Evolutionary conservation across 2,113 vertebrate genomes (phyloP).

Genomic region (Dipodomys merriami): DNA sequence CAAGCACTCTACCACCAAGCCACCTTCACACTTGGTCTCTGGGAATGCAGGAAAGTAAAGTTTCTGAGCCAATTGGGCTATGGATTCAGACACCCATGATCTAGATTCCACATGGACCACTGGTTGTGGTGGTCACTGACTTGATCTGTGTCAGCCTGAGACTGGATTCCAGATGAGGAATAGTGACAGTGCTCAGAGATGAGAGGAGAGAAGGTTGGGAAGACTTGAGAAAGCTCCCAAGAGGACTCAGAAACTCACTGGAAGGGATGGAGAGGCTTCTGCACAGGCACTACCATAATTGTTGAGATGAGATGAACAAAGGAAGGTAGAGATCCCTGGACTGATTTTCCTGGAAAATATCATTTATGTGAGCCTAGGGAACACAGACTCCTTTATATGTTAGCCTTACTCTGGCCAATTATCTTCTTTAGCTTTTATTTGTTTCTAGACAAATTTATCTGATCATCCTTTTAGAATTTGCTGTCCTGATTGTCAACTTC

Average conservation of each 20-base stretch:
- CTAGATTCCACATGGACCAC: neutral
- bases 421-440: constrained; percentile 43
- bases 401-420: neutral
- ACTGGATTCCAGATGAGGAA: neutral
- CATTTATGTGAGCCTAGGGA: neutral
- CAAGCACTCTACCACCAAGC: no score
- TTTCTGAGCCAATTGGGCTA: neutral
- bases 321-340: neutral
- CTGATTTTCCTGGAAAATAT: constrained; percentile 37
- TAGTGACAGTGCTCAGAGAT: neutral
- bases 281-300: neutral
- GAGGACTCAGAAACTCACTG: constrained; percentile 1
- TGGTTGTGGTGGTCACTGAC: neutral
- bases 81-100: constrained; percentile 10
- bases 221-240: neutral
- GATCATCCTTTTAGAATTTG: neutral
- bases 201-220: neutral
- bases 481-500: neutral
- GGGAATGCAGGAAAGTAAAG: neutral
- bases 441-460: constrained; percentile 44
- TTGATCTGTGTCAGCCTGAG: neutral
- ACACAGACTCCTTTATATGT: constrained; percentile 12
- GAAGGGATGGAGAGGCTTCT: neutral
- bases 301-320: neutral
- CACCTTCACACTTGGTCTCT: neutral